Evolutionary conservation across 2,888 invertebrate genomes (phyloP).

Genomic region (Pherbina coryleti): DNA sequence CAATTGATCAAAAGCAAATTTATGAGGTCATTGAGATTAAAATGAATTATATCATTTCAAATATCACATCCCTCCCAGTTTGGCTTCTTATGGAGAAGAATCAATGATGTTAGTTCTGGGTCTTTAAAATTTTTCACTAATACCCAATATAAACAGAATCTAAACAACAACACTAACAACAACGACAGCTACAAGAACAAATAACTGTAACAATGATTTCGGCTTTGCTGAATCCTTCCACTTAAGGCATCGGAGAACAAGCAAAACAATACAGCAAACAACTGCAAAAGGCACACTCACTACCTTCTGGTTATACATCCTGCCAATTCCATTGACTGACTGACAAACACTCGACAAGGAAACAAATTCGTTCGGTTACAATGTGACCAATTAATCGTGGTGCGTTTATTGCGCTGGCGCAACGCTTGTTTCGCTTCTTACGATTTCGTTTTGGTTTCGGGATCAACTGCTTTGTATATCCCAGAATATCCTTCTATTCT

Average conservation of each 20-base stretch:
- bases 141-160: constrained; percentile 19
- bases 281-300: not conserved
- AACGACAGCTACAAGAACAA: not conserved
- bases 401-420: not conserved
- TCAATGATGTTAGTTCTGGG: not conserved
- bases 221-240: constrained; percentile 12
- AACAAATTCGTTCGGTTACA: constrained; percentile 11
- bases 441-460: constrained; percentile 54
- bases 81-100: not conserved
- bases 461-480: constrained; percentile 48
- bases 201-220: constrained; percentile 27
- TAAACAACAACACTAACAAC: not conserved
- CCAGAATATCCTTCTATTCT: not conserved
- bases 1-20: too few relatives aligned
- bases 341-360: not conserved
- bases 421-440: not conserved
- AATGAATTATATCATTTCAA: not conserved
- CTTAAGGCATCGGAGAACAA: not conserved
- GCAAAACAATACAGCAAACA: not conserved
- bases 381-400: constrained; percentile 27
- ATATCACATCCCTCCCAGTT: not conserved
- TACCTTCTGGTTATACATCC: not conserved
- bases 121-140: not conserved
- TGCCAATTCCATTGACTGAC: not conserved
- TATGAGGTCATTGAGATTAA: not conserved